Conservation (phyloP, 2,888 invertebrate species). For the Pilophorus perplexus region DNA sequence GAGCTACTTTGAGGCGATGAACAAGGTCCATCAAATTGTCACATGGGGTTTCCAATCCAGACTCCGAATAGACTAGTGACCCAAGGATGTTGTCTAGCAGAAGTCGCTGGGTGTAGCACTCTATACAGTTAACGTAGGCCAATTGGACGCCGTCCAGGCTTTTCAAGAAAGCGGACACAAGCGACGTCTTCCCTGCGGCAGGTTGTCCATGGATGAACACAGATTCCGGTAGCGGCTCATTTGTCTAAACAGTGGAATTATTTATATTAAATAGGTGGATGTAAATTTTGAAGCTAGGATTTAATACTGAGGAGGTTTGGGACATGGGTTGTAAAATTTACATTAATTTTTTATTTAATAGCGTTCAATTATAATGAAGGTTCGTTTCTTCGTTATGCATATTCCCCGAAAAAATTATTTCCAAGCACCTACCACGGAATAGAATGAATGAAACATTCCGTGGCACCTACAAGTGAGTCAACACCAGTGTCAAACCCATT, state of each 20-base stretch:
- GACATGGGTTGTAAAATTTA: too few species aligned
- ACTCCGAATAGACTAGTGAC: conserved; percentile 16
- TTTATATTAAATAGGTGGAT: too few species aligned
- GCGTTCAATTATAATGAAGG: too few species aligned
- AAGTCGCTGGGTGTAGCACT: conserved; percentile 73
- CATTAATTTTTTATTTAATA: too few species aligned
- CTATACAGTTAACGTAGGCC: conserved; percentile 73
- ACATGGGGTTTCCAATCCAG: conserved; percentile 56
- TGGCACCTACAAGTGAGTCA: too few species aligned
- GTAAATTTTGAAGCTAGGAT: too few species aligned
- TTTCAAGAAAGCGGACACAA: conserved; percentile 62
- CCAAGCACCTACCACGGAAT: too few species aligned
- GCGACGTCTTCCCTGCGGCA: conserved; percentile 77
- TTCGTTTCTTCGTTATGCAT: neutral
- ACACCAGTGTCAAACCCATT: too few species aligned
- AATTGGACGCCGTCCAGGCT: conserved; percentile 59
- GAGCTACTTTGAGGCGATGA: conserved; percentile 50
- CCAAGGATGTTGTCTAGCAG: conserved; percentile 64
- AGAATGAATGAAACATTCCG: too few species aligned
- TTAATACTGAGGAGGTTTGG: too few species aligned
- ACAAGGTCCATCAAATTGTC: conserved; percentile 69
- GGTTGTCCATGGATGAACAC: conserved; percentile 80
- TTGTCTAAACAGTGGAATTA: too few species aligned
- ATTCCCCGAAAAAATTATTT: neutral
- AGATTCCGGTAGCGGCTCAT: conserved; percentile 64